These are phyloP conservation scores for Cavia aperea DNA, from an alignment of 2,113 vertebrate species.

Conservation along the genomic window DNA sequence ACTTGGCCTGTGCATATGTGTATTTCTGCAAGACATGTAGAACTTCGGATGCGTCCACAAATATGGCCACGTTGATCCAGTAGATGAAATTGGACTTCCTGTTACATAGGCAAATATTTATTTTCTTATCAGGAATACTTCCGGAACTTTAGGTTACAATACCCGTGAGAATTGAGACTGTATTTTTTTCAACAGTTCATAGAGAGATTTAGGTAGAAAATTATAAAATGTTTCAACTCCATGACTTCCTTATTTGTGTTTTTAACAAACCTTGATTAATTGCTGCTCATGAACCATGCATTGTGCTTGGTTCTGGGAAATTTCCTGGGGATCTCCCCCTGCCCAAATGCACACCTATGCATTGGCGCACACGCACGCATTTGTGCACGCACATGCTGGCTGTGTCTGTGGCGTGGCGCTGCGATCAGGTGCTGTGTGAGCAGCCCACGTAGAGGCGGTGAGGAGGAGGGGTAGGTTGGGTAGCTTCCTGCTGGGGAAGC, in stretches of 20 bases:
- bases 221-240: background rate
- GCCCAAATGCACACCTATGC: background rate
- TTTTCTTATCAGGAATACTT: background rate
- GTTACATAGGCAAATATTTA: slow-evolving; percentile 13
- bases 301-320: background rate
- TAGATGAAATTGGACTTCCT: background rate
- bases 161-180: background rate
- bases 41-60: background rate
- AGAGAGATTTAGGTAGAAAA: background rate
- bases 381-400: background rate
- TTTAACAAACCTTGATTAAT: background rate
- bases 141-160: background rate
- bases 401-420: background rate
- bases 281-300: background rate
- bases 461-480: background rate
- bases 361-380: background rate
- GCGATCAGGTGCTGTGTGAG: background rate
- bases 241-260: background rate
- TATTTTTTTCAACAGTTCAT: slow-evolving; percentile 30
- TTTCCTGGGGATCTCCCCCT: background rate
- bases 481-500: background rate
- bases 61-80: background rate
- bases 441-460: background rate
- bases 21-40: background rate
- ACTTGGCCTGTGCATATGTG: background rate